Evolutionary conservation across 2,888 invertebrate genomes (phyloP).

Genomic region (Cephalotes varians): DNA sequence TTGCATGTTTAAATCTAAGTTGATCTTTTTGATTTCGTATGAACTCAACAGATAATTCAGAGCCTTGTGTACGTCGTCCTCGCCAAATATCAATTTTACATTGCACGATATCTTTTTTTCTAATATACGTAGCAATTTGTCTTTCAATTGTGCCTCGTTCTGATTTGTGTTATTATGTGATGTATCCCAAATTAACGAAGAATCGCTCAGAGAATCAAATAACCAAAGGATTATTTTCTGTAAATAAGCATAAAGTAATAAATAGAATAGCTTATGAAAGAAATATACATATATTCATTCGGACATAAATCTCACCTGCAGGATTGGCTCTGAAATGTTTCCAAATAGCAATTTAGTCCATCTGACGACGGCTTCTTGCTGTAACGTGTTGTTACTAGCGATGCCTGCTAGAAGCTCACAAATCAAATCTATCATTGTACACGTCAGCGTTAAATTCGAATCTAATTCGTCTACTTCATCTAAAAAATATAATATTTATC

Average conservation of each 20-base stretch:
- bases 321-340: slow-evolving; percentile 83
- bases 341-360: slow-evolving; percentile 86
- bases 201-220: slow-evolving; percentile 63
- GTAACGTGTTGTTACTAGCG: slow-evolving; percentile 84
- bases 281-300: not conserved
- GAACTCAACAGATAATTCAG: slow-evolving; percentile 85
- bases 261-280: not conserved
- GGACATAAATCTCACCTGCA: slow-evolving; percentile 74
- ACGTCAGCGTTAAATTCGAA: slow-evolving; percentile 86
- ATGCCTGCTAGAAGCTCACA: slow-evolving; percentile 86
- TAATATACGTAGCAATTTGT: slow-evolving; percentile 73
- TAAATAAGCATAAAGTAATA: slow-evolving; percentile 31
- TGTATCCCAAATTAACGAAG: slow-evolving; percentile 63
- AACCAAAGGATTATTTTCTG: slow-evolving; percentile 72
- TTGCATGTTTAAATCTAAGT: slow-evolving; percentile 86
- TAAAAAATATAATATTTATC: slow-evolving; percentile 70
- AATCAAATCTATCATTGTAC: slow-evolving; percentile 85
- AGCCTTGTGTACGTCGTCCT: slow-evolving; percentile 82
- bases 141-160: slow-evolving; percentile 69
- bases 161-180: slow-evolving; percentile 70
- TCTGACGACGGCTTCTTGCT: slow-evolving; percentile 87
- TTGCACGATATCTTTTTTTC: slow-evolving; percentile 68
- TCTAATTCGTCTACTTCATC: slow-evolving; percentile 87
- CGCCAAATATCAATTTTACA: slow-evolving; percentile 83
- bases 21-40: slow-evolving; percentile 85